These are phyloP conservation scores for Drosophila albomicans DNA, from an alignment of 1,140 invertebrate species.

Conservation along the genomic window DNA sequence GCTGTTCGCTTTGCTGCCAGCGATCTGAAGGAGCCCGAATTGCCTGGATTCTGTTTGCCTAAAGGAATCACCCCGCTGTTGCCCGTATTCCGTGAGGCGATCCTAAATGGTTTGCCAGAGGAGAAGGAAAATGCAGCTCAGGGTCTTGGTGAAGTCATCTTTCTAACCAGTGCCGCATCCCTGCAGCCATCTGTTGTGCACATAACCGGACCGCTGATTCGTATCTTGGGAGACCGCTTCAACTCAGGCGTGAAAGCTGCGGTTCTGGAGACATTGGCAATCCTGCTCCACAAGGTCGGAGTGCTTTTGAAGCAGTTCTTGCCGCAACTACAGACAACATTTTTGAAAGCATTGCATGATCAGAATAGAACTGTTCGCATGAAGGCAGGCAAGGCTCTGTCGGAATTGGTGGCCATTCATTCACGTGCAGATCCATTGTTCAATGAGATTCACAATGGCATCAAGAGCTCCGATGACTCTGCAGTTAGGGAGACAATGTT, in stretches of 20 bases:
- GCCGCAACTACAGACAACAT: slow-evolving; percentile 99
- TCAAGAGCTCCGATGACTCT: slow-evolving; percentile 93
- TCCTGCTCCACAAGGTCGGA: slow-evolving; percentile 96
- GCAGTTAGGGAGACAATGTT: slow-evolving; percentile 95
- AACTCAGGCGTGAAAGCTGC: slow-evolving; percentile 97
- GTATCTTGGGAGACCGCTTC: slow-evolving; percentile 98
- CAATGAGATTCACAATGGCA: slow-evolving; percentile 94
- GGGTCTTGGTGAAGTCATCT: slow-evolving; percentile 96
- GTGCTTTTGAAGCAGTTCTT: slow-evolving; percentile 98
- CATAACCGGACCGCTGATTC: slow-evolving; percentile 98
- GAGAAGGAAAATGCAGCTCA: slow-evolving; percentile 98
- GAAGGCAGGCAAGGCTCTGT: slow-evolving; percentile 94
- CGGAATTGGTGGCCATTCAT: slow-evolving; percentile 96
- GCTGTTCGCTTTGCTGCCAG: slow-evolving; percentile 95
- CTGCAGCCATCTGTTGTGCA: slow-evolving; percentile 97
- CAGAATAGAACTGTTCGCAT: slow-evolving; percentile 94
- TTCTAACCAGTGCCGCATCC: slow-evolving; percentile 92
- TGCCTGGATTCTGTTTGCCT: slow-evolving; percentile 97
- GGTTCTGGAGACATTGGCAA: slow-evolving; percentile 96
- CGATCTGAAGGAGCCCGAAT: slow-evolving; percentile 91
- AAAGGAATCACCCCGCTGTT: slow-evolving; percentile 98
- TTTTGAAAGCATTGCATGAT: slow-evolving; percentile 97
- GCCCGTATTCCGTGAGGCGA: slow-evolving; percentile 97
- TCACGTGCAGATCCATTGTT: slow-evolving; percentile 95
- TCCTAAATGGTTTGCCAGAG: slow-evolving; percentile 97